Evolutionary conservation across 1,140 invertebrate genomes (phyloP).

Genomic region (Drosophila lacteicornis): DNA sequence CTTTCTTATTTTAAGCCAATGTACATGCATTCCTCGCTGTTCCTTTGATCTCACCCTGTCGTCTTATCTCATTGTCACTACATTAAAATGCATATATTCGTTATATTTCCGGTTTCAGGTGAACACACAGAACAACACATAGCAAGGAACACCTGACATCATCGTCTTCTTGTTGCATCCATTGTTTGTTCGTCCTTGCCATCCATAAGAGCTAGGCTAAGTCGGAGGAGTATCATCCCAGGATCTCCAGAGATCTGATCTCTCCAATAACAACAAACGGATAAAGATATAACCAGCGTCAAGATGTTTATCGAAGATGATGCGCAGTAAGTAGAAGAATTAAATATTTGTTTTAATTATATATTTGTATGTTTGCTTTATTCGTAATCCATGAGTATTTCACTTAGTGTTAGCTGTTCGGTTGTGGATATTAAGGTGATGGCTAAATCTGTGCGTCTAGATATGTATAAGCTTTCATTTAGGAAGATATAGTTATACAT

Average conservation of each 20-base stretch:
- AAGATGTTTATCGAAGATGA: slow-evolving; percentile 85
- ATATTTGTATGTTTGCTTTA: slow-evolving; percentile 5
- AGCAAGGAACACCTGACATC: slow-evolving; percentile 27
- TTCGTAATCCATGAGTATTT: slow-evolving; percentile 6
- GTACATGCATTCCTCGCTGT: slow-evolving; percentile 5
- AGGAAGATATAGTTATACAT: too few relatives aligned
- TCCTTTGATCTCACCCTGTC: slow-evolving; percentile 10
- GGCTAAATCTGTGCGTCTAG: neutral
- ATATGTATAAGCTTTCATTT: too few relatives aligned
- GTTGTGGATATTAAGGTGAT: slow-evolving; percentile 19
- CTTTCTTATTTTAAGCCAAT: neutral
- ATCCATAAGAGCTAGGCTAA: slow-evolving; percentile 20
- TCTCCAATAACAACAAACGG: slow-evolving; percentile 3
- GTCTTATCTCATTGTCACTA: slow-evolving; percentile 47
- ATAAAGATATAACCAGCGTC: slow-evolving; percentile 31
- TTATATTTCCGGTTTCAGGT: slow-evolving; percentile 63
- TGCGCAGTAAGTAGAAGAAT: slow-evolving; percentile 80
- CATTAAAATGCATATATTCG: slow-evolving; percentile 56
- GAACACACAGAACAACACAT: slow-evolving; percentile 26
- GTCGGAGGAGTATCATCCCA: slow-evolving; percentile 22
- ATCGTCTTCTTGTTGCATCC: slow-evolving; percentile 55
- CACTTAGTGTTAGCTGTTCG: slow-evolving; percentile 6
- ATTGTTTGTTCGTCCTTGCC: slow-evolving; percentile 50
- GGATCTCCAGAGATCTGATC: slow-evolving; percentile 6
- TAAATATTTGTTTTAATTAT: neutral